A percentile compares a stretch with the other conserved stretches of the same genome.
Evolutionary conservation across 92 coral and sea anemone genomes (phyloP).

Genomic region (Actinernus sp.): DNA sequence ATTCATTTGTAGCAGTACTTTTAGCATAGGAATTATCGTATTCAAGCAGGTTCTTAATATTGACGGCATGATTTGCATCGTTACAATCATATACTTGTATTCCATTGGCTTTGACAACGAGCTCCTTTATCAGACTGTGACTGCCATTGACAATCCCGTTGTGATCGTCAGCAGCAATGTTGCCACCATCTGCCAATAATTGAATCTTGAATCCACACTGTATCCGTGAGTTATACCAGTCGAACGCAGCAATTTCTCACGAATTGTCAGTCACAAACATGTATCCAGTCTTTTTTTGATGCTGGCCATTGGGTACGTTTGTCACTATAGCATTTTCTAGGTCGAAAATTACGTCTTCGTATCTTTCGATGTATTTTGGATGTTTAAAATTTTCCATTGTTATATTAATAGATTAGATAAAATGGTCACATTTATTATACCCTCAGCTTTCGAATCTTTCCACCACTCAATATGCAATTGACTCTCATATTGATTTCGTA

Average conservation of each 20-base stretch:
- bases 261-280: conserved; percentile 4
- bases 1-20: no score
- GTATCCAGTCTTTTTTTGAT: not conserved
- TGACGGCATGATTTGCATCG: not conserved
- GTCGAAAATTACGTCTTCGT: conserved; percentile 18
- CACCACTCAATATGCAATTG: no score
- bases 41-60: no score
- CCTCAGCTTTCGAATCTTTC: no score
- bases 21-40: no score
- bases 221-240: conserved; percentile 13
- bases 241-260: conserved; percentile 7
- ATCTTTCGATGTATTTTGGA: no score
- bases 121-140: not conserved
- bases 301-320: not conserved
- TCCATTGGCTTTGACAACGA: not conserved
- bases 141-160: conserved; percentile 4
- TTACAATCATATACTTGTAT: not conserved
- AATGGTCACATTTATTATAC: no score
- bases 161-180: conserved; percentile 1
- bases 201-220: conserved; percentile 10
- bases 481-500: no score
- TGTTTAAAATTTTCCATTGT: no score
- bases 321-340: conserved; percentile 6
- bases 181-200: not conserved
- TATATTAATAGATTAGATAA: no score